These are phyloP conservation scores for Huso huso DNA, from an alignment of 2,797 vertebrate genomes.

Conservation along the genomic window DNA sequence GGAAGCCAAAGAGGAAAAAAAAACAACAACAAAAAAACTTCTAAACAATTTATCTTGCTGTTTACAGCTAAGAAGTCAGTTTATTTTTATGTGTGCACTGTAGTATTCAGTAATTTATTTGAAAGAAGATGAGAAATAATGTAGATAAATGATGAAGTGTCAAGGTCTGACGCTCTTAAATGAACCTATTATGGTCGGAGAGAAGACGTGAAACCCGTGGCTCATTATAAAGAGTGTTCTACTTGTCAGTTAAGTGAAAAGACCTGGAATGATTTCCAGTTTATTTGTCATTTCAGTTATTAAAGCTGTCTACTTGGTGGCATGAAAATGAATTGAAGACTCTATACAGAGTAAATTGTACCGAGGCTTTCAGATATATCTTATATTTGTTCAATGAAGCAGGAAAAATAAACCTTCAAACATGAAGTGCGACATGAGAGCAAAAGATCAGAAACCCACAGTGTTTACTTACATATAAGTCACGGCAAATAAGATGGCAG, in stretches of 20 bases:
- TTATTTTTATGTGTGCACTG: constrained; percentile 79
- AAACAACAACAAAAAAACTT: constrained; percentile 57
- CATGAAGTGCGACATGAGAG: constrained; percentile 67
- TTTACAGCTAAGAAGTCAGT: constrained; percentile 80
- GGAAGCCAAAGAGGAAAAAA: constrained; percentile 42
- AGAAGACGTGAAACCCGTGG: constrained; percentile 71
- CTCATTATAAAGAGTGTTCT: constrained; percentile 77
- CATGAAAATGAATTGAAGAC: constrained; percentile 77
- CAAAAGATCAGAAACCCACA: constrained; percentile 31
- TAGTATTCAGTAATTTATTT: constrained; percentile 85
- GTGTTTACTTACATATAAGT: constrained; percentile 46
- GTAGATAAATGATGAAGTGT: constrained; percentile 86
- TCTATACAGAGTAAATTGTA: constrained; percentile 76
- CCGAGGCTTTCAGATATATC: constrained; percentile 77
- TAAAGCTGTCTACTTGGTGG: constrained; percentile 80
- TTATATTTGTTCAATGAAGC: constrained; percentile 78
- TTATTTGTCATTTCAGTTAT: constrained; percentile 87
- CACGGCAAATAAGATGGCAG: constrained; percentile 47
- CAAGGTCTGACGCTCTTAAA: constrained; percentile 82
- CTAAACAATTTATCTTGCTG: constrained; percentile 77
- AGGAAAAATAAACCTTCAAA: constrained; percentile 72
- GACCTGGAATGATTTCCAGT: constrained; percentile 77
- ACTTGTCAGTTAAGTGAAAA: constrained; percentile 82
- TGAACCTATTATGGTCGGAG: constrained; percentile 80
- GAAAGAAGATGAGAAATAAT: constrained; percentile 84